Evolutionary conservation across 2,888 invertebrate species (phyloP), one percentile per base, ranked within the genome.

Genomic region (Andrena trimmerana): DNA sequence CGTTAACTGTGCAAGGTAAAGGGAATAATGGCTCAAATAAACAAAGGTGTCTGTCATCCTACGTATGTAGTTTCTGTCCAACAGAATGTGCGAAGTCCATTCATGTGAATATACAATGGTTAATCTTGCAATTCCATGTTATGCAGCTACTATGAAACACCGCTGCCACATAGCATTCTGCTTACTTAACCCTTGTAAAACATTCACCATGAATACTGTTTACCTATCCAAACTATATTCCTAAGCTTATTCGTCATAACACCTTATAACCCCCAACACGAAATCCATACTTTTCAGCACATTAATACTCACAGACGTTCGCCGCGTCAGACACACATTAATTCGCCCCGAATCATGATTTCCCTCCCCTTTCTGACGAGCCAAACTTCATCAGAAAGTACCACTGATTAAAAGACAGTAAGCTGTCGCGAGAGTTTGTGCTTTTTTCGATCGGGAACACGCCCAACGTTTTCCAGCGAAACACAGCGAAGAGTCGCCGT

Each of bases 21-120:
- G 33, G n/a, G 48, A 59, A 20, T 73, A 69, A 78, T 65, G 59
- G 60, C 10, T 66, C 24, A 62, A 76, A 60, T 70, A 80, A 76
- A 80, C 76, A 70, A 75, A 69, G 31, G n/a, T 31, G 13, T 57
- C 54, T 48, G 62, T 48, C 67, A 42, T 31, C 42, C 76, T 59
- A 33, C 42, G 4, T 57, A 4, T 24, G 16, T 33, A 76, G 42
- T 16, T 66, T 52, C 52, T 54, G 42, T 24, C 24, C 24, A n/a
- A 24, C 57, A 54, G 13, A 54, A 24, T n/a, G 24, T 62, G 67
- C 29, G 29, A 20, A 24, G 42, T 31, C 63, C 31, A 57, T 76
- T 63, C 48, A 70, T 70, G 31, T 48, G 31, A 63, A 63, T 48
- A 7, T 63, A 27, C 63, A 76, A 36, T 54, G 62, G 66, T 66